Evolutionary conservation across 23 tunicate species (phyloP).

Genomic region (Ciona savignyi): DNA sequence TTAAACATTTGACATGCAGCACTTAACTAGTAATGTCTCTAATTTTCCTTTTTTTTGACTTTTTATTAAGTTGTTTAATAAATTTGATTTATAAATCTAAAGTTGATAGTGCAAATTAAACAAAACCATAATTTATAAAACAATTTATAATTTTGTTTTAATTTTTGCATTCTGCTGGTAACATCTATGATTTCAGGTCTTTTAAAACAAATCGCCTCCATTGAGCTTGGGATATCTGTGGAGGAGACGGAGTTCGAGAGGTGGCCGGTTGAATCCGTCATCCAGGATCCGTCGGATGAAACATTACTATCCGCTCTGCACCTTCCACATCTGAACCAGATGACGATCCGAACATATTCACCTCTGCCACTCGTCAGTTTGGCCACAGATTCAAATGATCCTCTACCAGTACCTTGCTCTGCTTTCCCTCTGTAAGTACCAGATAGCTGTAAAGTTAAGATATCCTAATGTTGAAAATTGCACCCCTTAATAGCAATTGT

Average conservation of each 20-base stretch:
- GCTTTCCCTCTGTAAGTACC: conserved; percentile 18
- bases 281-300: conserved; percentile 21
- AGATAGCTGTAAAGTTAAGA: background rate
- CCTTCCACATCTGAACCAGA: conserved; percentile 33
- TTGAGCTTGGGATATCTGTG: conserved; percentile 52
- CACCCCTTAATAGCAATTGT: too few species aligned
- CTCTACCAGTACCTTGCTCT: conserved; percentile 33
- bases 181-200: conserved; percentile 41
- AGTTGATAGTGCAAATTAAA: too few species aligned
- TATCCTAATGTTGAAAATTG: background rate
- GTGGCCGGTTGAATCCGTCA: conserved; percentile 58
- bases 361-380: conserved; percentile 18
- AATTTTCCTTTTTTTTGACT: too few species aligned
- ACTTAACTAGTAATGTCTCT: too few species aligned
- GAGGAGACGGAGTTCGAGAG: conserved; percentile 53
- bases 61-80: too few species aligned
- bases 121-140: too few species aligned
- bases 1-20: too few species aligned
- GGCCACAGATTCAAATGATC: conserved; percentile 13
- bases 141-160: too few species aligned
- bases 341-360: conserved; percentile 13
- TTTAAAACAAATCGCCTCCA: conserved; percentile 57
- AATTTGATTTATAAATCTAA: too few species aligned
- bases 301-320: conserved; percentile 29
- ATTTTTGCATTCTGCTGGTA: too few species aligned